Base-by-base conservation (phyloP, 2,113 vertebrate species). In the Tetraodon nigroviridis region DNA sequence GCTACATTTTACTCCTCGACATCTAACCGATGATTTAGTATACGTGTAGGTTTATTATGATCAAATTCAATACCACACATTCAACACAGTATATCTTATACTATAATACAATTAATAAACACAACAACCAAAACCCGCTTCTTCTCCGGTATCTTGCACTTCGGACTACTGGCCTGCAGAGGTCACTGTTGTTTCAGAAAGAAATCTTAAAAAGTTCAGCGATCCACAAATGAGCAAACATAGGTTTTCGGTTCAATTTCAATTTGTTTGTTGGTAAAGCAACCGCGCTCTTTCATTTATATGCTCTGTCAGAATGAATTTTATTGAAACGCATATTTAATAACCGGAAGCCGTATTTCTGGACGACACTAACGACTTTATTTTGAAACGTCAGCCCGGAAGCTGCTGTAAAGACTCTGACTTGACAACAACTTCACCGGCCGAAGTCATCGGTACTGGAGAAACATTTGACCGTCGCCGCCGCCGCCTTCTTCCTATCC, bases 371-470 rank as follows among this genome's bases (percentile, higher is more conserved):
- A 4, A 0, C 2, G 2, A 3, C 55, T 58, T 82, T 80, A 76
- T 48, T 82, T 57, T 79, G 77, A 73, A 73, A 50, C 0, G 1
- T 0, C 1, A 6, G 0, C 8, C 29, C 58, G 84, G 81, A 82
- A 64, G 52, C 17, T 4, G 0, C 0, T 0, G 32, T 21, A 2
- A 44, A 17, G 18, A 24, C 0, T 7, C 12, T 1, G 0, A 0
- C 48, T 81, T 73, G 59, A 74, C 41, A 18, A 21, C 53, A 7
- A 40, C 47, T 2, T 49, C 64, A 29, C 68, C 61, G 73, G 73
- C 63, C 44, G 81, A 79, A 80, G 80, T 81, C 50, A 61, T 48
- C 69, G 64, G 69, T 72, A 80, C 73, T 51, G 48, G 50, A 67
- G 29, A 40, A 41, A 64, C 69, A 75, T 66, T 80, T 81, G 74